Conservation (phyloP, 1,140 invertebrate genomes). For the Dendrolimus punctatus region DNA sequence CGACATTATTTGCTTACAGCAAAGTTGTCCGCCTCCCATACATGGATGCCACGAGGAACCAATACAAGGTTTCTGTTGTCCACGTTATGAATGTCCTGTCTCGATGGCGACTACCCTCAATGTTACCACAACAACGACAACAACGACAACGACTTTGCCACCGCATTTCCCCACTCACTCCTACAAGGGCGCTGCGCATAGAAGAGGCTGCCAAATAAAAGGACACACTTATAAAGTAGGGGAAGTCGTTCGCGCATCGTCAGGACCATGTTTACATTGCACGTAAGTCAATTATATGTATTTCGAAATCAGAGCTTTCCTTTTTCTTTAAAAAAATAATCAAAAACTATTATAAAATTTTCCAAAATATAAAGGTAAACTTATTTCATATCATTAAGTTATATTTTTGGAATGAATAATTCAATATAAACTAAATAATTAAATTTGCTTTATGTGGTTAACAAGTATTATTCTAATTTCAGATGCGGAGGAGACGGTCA, state of each 20-base stretch:
- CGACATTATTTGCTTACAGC: conserved; percentile 95
- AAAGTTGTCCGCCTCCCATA: conserved; percentile 95
- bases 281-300: conserved; percentile 78
- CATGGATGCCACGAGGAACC: conserved; percentile 91
- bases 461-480: conserved; percentile 41
- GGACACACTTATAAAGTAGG: conserved; percentile 88
- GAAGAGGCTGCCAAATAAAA: conserved; percentile 87
- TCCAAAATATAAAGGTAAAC: too few species aligned
- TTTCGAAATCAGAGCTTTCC: too few species aligned
- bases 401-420: too few species aligned
- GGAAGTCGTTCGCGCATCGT: conserved; percentile 85
- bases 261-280: conserved; percentile 93
- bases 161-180: conserved; percentile 85
- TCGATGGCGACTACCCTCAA: conserved; percentile 85
- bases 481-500: conserved; percentile 91
- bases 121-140: conserved; percentile 87
- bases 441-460: too few species aligned
- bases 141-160: conserved; percentile 87
- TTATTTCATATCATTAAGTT: too few species aligned
- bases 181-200: conserved; percentile 81
- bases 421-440: too few species aligned
- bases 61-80: conserved; percentile 95
- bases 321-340: too few species aligned
- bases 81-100: conserved; percentile 93
- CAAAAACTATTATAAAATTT: too few species aligned